Evolutionary conservation across 2,888 invertebrate species (phyloP), one percentile per base, ranked within the genome.

Genomic region (Drosophila mayaguana): DNA sequence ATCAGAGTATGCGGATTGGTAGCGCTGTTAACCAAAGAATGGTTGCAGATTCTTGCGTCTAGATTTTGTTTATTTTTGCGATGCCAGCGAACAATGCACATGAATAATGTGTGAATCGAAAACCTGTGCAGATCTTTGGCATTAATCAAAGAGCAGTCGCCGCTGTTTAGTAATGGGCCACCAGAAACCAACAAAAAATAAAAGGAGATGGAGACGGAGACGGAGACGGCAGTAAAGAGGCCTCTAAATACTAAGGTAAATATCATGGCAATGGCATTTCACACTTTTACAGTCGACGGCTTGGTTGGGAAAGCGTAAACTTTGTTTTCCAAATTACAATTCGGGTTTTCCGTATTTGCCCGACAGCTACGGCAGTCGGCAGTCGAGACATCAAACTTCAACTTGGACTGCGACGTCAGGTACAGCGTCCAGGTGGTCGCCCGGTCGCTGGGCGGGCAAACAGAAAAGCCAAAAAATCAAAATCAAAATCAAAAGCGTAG

Each of bases 61-160:
- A 86, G 90, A 86, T 86, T 89, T 79, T 82, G 76, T 76, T 79
- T 73, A 79, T 72, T 79, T 75, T 71, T 80, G 67, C 89, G 77
- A 71, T 78, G 67, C 77, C 32, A 54, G 65, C 22, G 78, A 90
- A 86, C 86, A 86, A 85, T 85, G 85, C 89, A 88, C 86, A 90
- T 86, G 90, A 86, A 86, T 90, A 90, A 86, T 86, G 86, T 86
- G 86, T 86, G 86, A 86, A 86, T 88, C 86, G 76, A 80, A 77
- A 88, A 88, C 86, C 86, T 86, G 89, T 80, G 89, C 89, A 73
- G 89, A 83, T 83, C 89, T 79, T 40, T 89, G 89, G 88, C 84
- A 89, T 84, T 84, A 84, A 84, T 84, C 89, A 84, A 84, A 84
- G 89, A 82, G 65, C 82, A 72, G 75, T 81, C 81, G 85, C 83